Evolutionary conservation across 2,888 invertebrate species (phyloP).

Genomic region (Apomyelois bistriatella): DNA sequence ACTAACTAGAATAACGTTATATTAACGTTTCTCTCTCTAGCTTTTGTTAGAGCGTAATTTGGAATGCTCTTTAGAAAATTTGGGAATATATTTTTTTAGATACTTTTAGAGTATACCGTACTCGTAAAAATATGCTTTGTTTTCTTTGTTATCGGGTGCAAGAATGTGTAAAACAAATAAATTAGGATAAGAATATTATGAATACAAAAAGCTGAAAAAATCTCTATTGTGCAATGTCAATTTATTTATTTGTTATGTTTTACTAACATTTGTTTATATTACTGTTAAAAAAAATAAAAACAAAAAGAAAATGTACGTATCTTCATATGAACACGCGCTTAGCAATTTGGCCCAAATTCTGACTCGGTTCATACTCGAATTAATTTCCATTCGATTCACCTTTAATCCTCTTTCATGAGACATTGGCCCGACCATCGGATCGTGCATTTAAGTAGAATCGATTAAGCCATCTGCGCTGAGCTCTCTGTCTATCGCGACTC

Average conservation of each 20-base stretch:
- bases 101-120: no score
- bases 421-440: constrained; percentile 10
- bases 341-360: not conserved
- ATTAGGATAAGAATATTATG: no score
- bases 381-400: constrained; percentile 13
- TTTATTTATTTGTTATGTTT: no score
- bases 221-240: no score
- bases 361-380: constrained; percentile 4
- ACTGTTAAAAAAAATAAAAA: not conserved
- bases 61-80: not conserved
- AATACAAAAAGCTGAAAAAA: no score
- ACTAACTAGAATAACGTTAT: not conserved
- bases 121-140: no score
- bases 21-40: not conserved
- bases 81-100: no score
- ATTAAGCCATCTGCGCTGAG: constrained; percentile 1
- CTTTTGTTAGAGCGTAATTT: not conserved
- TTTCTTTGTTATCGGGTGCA: no score
- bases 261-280: no score
- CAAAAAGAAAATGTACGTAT: not conserved
- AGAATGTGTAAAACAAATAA: no score
- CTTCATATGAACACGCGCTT: not conserved
- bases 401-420: constrained; percentile 15
- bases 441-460: constrained; percentile 12
- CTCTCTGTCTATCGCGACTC: constrained; percentile 1